These are phyloP conservation scores for Eledona agricola DNA, from an alignment of 2,888 invertebrate genomes.

Conservation along the genomic window DNA sequence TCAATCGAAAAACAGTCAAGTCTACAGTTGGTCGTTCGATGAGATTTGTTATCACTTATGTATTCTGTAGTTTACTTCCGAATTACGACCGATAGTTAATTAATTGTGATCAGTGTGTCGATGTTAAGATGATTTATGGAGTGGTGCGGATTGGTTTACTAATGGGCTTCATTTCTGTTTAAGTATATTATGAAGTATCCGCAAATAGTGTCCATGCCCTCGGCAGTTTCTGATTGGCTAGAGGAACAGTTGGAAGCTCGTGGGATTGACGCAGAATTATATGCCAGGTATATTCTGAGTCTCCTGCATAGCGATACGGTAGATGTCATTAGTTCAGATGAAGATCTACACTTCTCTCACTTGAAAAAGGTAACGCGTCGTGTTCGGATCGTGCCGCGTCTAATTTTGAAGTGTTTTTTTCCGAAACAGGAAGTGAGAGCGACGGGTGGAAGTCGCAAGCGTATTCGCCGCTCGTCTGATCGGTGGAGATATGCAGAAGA, in stretches of 20 bases:
- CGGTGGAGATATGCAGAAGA: constrained; percentile 59
- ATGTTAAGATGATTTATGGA: too few species aligned
- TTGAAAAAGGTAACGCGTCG: constrained; percentile 59
- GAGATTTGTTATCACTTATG: too few species aligned
- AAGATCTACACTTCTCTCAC: constrained; percentile 60
- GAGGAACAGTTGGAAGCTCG: constrained; percentile 78
- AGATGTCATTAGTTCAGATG: constrained; percentile 63
- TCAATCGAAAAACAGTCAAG: too few species aligned
- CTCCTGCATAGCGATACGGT: constrained; percentile 69
- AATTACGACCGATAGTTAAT: too few species aligned
- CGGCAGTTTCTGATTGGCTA: constrained; percentile 78
- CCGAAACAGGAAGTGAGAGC: constrained; percentile 55
- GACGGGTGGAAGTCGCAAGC: constrained; percentile 60
- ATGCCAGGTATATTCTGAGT: constrained; percentile 73
- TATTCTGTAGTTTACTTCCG: too few species aligned
- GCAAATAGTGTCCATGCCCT: constrained; percentile 69
- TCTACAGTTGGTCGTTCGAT: too few species aligned
- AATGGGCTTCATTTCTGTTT: constrained; percentile 4
- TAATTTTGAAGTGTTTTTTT: constrained; percentile 8
- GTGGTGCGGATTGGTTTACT: too few species aligned
- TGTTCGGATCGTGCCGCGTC: too few species aligned
- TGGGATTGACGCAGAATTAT: constrained; percentile 76
- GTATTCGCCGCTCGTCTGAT: constrained; percentile 61
- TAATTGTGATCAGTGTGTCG: too few species aligned
- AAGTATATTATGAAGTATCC: constrained; percentile 68